Evolutionary conservation across 1,140 invertebrate genomes (phyloP), one percentile per base, ranked within the genome.

Genomic region (Leucophenga varia): DNA sequence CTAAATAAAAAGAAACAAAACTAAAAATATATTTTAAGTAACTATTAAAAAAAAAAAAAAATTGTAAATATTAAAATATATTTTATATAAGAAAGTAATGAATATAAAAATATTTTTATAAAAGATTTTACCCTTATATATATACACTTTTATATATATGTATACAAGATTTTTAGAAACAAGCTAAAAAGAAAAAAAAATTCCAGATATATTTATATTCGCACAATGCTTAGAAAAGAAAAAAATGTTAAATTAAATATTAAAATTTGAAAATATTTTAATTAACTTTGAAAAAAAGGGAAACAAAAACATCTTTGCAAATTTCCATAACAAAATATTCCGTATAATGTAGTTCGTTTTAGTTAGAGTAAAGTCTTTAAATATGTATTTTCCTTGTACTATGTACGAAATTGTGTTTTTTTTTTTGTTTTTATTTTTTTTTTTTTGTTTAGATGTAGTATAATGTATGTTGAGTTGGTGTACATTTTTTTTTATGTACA

Each of bases 91-190:
- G 55, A 49, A 54, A 57, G 61, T 53, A 54, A 59, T 49, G 40
- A 52, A 67, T 52, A 57, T 54, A 47, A 59, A n/a, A 52, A 32
- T 67, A 67, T 67, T 67, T 67, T 65, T 67, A 67, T 59, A 63
- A 63, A 47, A 31, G 34, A 59, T 61, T 63, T 61, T 61, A 54
- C 57, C 36, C 21, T 44, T 38, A 42, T 32, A 43, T n/a, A 46
- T 56, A 51, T 55, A 55, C 55, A 50, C 46, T 64, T 51, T 35
- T 46, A 51, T 55, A 50, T 50, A 47, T 48, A 47, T 54, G 55
- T 52, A 46, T 54, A 60, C 37, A 48, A 39, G 57, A 51, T 61
- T 8, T 50, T 57, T 51, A 55, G 54, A 61, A 56, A 38, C 41
- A 25, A 49, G 22, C 52, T 43, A 47, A 57, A 34, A 37, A 30